A percentile compares a stretch with the other conserved stretches of the same genome.
Conservation (phyloP, 2,888 invertebrate species). For the Argynnis bischoffii region DNA sequence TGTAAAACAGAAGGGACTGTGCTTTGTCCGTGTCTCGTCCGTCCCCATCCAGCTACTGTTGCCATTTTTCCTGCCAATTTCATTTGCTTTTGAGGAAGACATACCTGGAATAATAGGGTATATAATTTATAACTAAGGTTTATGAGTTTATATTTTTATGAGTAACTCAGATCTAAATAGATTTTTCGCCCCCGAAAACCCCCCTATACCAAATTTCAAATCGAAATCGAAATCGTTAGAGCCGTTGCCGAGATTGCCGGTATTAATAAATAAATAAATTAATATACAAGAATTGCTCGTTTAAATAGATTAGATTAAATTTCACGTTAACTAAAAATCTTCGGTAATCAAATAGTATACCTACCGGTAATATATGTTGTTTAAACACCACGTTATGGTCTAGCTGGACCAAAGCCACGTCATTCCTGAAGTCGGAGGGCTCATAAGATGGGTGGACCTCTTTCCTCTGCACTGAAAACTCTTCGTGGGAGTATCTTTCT, state of each 20-base stretch:
- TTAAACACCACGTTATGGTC: constrained; percentile 92
- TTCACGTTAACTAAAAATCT: not conserved
- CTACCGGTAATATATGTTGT: constrained; percentile 93
- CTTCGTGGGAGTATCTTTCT: constrained; percentile 92
- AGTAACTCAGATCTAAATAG: too few species aligned
- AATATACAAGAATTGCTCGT: too few species aligned
- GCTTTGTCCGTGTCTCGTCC: constrained; percentile 93
- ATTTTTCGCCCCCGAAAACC: too few species aligned
- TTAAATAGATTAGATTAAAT: not conserved
- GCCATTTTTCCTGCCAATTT: constrained; percentile 94
- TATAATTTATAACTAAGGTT: not conserved
- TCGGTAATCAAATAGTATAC: constrained; percentile 34
- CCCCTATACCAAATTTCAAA: too few species aligned
- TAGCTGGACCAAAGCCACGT: constrained; percentile 91
- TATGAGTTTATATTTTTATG: not conserved
- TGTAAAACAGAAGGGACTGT: constrained; percentile 93
- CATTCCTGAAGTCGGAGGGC: constrained; percentile 95
- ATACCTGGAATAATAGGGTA: constrained; percentile 78
- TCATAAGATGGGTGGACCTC: constrained; percentile 96
- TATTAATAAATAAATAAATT: too few species aligned
- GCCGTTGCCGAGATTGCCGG: too few species aligned
- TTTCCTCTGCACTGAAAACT: constrained; percentile 93
- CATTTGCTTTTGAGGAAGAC: constrained; percentile 89
- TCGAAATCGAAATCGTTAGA: too few species aligned
- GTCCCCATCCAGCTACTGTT: constrained; percentile 96